These are phyloP conservation scores for Hippocampus mohnikei DNA, from an alignment of 2,113 vertebrate genomes.

Conservation along the genomic window DNA sequence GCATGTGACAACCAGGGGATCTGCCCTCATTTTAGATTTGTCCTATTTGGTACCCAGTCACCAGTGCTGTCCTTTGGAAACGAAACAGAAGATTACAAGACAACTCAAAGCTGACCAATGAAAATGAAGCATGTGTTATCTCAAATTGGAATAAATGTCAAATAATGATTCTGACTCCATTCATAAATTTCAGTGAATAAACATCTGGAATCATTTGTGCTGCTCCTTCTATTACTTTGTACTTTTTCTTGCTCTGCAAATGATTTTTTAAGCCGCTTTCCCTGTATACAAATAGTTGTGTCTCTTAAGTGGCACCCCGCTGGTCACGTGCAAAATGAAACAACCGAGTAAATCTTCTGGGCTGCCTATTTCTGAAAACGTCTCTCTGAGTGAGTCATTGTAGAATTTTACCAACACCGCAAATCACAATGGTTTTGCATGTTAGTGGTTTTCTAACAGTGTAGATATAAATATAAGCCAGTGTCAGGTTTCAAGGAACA, in stretches of 20 bases:
- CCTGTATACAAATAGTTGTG: neutral
- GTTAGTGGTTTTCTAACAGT: neutral
- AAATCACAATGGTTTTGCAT: neutral
- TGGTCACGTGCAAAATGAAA: too few relatives aligned
- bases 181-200: neutral
- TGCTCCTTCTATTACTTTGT: too few relatives aligned
- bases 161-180: neutral
- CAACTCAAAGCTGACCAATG: constrained; percentile 9
- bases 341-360: neutral
- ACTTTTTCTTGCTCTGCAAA: too few relatives aligned
- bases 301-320: too few relatives aligned
- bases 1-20: constrained; percentile 53
- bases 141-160: neutral
- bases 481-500: neutral
- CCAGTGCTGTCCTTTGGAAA: constrained; percentile 36
- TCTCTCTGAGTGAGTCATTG: neutral
- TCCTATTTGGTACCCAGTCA: constrained; percentile 47
- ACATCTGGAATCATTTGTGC: too few relatives aligned
- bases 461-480: neutral
- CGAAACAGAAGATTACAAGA: constrained; percentile 23
- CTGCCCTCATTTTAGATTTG: constrained; percentile 58
- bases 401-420: neutral
- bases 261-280: too few relatives aligned
- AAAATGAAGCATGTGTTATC: neutral
- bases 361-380: too few relatives aligned